Base-by-base conservation (phyloP, 2,888 invertebrate genomes). In the Melanostoma mellinum region DNA sequence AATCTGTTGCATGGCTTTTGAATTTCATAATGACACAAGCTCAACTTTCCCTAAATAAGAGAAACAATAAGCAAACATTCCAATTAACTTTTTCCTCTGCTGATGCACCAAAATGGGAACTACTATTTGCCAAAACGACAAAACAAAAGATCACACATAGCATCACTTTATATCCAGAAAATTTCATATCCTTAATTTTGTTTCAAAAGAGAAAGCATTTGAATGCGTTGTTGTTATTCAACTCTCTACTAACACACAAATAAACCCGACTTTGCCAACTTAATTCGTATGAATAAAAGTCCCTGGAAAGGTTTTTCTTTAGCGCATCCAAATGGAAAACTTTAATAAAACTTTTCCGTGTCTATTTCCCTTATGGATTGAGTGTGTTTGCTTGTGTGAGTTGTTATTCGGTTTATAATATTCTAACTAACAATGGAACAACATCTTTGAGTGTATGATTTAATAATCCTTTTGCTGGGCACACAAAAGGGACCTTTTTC, bases 401-500 rank as follows among this genome's bases (percentile, higher is more conserved):
- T 36, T 36, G 36, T 9, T 36, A 9, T 33, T 35, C 52, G 3
- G 9, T 42, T 46, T 72, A 46, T 20, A 36, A 56, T 42, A 60
- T 58, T 60, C 36, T 38, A 20, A 63, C 36, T 38, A 20, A 63
- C 80, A 74, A 48, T 52, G 40, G 36, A 67, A 38, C 44, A 75
- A 68, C 82, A 78, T 65, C 20, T 20, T 69, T 74, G 77, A 73
- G 65, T 82, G 73, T 78, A 50, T 74, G 82, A 77, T 73, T 82
- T 74, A 77, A 82, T 82, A 82, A 82, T 77, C 63, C 73, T 73
- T 72, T 60, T 76, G 60, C 35, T 38, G 35, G 58, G 8, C 6
- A 20, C 38, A 82, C 53, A 69, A 69, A 56, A 44, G 65, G 8
- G n/a, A 9, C 42, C 40, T 35, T 32, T 35, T 10, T 38, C 58